Evolutionary conservation across 2,888 invertebrate species (phyloP), one percentile per base, ranked within the genome.

Genomic region (Eilema sororculum): DNA sequence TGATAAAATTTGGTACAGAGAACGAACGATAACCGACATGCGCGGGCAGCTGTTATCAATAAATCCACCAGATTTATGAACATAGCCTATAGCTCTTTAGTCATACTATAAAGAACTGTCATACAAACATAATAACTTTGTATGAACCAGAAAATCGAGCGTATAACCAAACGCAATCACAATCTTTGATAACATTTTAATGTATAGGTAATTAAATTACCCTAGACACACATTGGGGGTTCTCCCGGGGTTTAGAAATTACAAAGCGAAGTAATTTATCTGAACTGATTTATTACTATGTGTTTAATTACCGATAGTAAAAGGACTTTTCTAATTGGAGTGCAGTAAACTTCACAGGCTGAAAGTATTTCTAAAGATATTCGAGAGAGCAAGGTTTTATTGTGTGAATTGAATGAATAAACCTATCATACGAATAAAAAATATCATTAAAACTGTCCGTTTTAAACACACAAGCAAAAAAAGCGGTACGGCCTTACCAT

Each of bases 231-330:
- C 25, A 69, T 5, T 60, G 63, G 12, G 56, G 28, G 69, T 61
- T 63, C n/a, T 67, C 22, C 57, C 24, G 46, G 25, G 64, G n/a
- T n/a, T 63, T 41, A 20, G 57, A 52, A 66, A 71, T 77, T 65
- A 71, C 63, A 69, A 66, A 67, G 24, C 56, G 30, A 66, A 76
- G 46, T 69, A 69, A 73, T 69, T 69, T 71, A 62, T 22, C 16
- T 52, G 67, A 76, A 61, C 28, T 75, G 72, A 79, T 75, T 71
- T 75, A 79, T 71, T 60, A 33, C 64, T 67, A 61, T 61, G 20
- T 61, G 58, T 60, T 37, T 79, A 79, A 79, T 79, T 78, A 79
- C 68, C 70, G 77, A 79, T 77, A 78, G 72, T 74, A 77, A 68
- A 66, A 20, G 52, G 52, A 52, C 52, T 52, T 52, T 52, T n/a